Evolutionary conservation across 2,113 vertebrate genomes (phyloP), one percentile per base, ranked within the genome.

Genomic region (Ancistrus triradiatus): DNA sequence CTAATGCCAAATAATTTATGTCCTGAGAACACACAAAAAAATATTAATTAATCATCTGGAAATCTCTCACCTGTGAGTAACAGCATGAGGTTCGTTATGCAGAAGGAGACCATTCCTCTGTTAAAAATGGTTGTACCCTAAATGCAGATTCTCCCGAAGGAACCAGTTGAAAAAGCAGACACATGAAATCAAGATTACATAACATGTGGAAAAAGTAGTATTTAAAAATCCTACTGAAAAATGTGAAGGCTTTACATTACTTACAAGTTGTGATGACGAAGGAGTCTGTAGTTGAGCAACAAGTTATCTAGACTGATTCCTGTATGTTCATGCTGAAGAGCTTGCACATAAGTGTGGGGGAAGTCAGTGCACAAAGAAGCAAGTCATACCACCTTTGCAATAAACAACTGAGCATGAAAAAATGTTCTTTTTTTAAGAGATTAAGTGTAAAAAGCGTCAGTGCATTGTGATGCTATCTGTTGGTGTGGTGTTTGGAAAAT

Each of bases 31-130:
- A 3, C 3, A 3, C 7, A 31, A 3, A 4, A 31, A 7, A 4
- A 31, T 31, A 42, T 15, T n/a, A 5, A n/a, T 42, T 5, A 42
- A 15, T 42, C 13, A n/a, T 11, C 4, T 14, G 17, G 46, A 59
- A 44, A 33, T 22, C 0, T 63, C 73, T 75, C 46, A 75, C 69
- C 59, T 57, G 73, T 50, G 15, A 68, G 7, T 11, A 68, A 14
- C n/a, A 68, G 49, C n/a, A 68, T 3, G 35, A 61, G 6, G 11
- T 15, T 55, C 17, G 4, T 19, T 31, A 2, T 10, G 4, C 33
- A 15, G 11, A 46, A 35, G 9, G 14, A 11, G 46, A 50, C 25
- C 69, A 72, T 72, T 35, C 18, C 55, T 46, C 10, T 25, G 15
- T n/a, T 3, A 6, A 6, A 24, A n/a, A 47, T 3, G 3, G 24